Evolutionary conservation across 2,113 vertebrate species (phyloP), one percentile per base, ranked within the genome.

Genomic region (Micromys minutus): DNA sequence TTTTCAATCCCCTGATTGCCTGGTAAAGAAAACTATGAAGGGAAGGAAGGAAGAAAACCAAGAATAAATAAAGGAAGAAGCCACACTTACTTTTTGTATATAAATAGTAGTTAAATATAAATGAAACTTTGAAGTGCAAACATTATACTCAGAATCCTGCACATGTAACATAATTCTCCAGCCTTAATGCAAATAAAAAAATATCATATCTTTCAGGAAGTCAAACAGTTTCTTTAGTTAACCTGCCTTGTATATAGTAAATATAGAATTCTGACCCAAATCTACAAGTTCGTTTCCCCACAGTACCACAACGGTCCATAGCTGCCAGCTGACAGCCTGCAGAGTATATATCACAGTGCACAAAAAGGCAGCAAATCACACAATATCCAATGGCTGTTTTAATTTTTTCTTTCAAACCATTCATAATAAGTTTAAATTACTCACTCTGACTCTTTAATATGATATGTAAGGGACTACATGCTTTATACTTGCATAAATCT

Each of bases 261-360:
- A 84, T 7, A 61, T 47, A 12, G 19, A 13, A 71, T 61, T 87
- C 39, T 94, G 31, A 74, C 16, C 17, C 36, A 83, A 5, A 83
- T 15, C 22, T 52, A 26, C 29, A 9, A 42, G 0, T 8, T 24
- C 19, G 4, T 90, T 87, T 84, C 19, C 16, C 22, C 11, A 59
- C 6, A 80, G 24, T 47, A 24, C 42, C 34, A 0, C 29, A 34
- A 74, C 52, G 34, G 15, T 4, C 65, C 16, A 1, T 0, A 16
- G 13, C 7, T 45, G 24, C 31, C 57, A 61, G 26, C 3, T 16
- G 29, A 79, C 63, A 42, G 39, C 3, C 16, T 57, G 2, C 2
- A 36, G 7, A 47, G 24, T 34, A 11, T 4, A 16, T 13, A 39
- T 7, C 1, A 55, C 39, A n/a, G 0, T 55, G 8, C 7, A 61